Evolutionary conservation across 2,113 vertebrate genomes (phyloP), one percentile per base, ranked within the genome.

Genomic region (Grammomys surdaster): DNA sequence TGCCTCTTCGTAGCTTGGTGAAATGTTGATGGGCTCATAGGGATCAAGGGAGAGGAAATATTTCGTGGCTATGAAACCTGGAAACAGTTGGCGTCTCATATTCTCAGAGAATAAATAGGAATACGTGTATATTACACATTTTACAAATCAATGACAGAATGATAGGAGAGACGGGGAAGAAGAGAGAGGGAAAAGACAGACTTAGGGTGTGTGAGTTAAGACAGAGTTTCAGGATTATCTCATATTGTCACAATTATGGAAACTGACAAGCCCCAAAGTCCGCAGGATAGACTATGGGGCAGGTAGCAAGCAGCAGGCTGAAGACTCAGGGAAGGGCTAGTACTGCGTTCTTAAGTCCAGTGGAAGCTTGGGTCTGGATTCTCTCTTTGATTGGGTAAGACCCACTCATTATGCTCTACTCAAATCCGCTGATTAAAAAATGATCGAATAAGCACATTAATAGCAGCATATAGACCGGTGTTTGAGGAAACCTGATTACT

Each of bases 131-230:
- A 31, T 40, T 58, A 58, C 36, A 56, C 6, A 13, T 9, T 54
- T 51, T 65, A 48, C 51, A 65, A 78, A 65, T 33, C 16, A 14
- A 76, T 48, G 43, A 2, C 17, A 33, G 40, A 85, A 65, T 46
- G 58, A 65, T 9, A 63, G 24, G 31, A 46, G 82, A 65, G 65
- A 43, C 1, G 11, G 87, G 16, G 6, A 58, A n/a, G 4, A 28
- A 14, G n/a, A 17, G 36, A 11, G 33, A 9, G 22, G 26, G 56
- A 86, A 58, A 65, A 17, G 46, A n/a, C 33, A 56, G 36, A 56
- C 7, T 3, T 4, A 0, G 9, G 33, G 19, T 7, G 0, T 43
- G n/a, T 33, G 67, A 33, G 13, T n/a, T 4, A 58, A 48, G 28
- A 69, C 6, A 19, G 12, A 43, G n/a, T 94, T 89, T 73, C 60